Conservation (phyloP, 2,888 invertebrate genomes). For the Aelia acuminata region DNA sequence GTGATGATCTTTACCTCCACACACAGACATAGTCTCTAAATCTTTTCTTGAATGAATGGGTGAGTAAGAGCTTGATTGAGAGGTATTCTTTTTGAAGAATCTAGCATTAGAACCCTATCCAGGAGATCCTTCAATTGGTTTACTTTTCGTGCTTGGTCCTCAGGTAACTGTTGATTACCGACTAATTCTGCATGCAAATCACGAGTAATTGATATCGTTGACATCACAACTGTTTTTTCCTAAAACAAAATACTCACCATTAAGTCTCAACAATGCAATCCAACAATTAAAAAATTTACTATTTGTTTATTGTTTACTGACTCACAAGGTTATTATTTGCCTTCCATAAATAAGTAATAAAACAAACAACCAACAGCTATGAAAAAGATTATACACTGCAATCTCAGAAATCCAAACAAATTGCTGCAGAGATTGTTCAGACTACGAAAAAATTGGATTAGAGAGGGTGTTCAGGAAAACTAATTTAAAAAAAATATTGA, state of each 20-base stretch:
- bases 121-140: slow-evolving; percentile 92
- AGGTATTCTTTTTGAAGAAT: slow-evolving; percentile 93
- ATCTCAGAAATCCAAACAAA: too few species aligned
- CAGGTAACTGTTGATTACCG: slow-evolving; percentile 88
- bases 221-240: slow-evolving; percentile 91
- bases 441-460: too few species aligned
- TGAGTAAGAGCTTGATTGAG: slow-evolving; percentile 94
- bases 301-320: background rate
- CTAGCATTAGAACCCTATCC: slow-evolving; percentile 91
- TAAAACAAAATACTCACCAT: slow-evolving; percentile 49
- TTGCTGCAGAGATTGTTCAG: too few species aligned
- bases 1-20: slow-evolving; percentile 54
- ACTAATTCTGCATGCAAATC: slow-evolving; percentile 91
- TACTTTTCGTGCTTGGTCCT: slow-evolving; percentile 92
- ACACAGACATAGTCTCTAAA: slow-evolving; percentile 70
- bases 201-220: slow-evolving; percentile 87
- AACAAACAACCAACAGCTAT: background rate
- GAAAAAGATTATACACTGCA: too few species aligned
- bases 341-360: background rate
- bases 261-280: background rate
- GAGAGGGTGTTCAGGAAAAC: too few species aligned
- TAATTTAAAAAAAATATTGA: too few species aligned
- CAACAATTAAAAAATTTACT: background rate
- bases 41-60: slow-evolving; percentile 96
- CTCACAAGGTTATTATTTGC: background rate